Percentiles rank a stretch among this genome's conserved stretches.
Evolutionary conservation across 2,888 invertebrate genomes (phyloP).

Genomic region (Diloba caeruleocephala): DNA sequence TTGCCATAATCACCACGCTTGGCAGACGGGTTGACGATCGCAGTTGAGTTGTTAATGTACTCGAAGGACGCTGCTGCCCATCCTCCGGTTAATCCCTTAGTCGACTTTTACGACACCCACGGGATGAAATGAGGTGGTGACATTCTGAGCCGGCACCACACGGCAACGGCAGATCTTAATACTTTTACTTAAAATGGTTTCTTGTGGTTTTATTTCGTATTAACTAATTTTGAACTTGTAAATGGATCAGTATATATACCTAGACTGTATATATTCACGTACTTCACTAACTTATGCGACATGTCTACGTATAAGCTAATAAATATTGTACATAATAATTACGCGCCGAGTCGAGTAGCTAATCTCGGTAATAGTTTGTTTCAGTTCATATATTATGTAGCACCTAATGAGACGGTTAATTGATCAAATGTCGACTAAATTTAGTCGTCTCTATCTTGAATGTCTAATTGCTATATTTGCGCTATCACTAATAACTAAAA

Average conservation of each 20-base stretch:
- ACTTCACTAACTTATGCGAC: background rate
- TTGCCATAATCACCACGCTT: too few relatives aligned
- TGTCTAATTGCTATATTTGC: slow-evolving; percentile 31
- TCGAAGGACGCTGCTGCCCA: too few relatives aligned
- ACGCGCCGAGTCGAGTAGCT: slow-evolving; percentile 10
- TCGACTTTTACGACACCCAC: too few relatives aligned
- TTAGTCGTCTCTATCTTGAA: slow-evolving; percentile 12
- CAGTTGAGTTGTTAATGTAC: too few relatives aligned
- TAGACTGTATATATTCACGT: background rate
- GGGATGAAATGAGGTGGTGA: too few relatives aligned
- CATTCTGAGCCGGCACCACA: too few relatives aligned
- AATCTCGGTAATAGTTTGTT: slow-evolving; percentile 42
- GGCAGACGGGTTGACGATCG: too few relatives aligned
- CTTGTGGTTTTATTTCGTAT: background rate
- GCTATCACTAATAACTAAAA: slow-evolving; percentile 14
- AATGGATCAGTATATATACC: too few relatives aligned
- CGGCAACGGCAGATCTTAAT: too few relatives aligned
- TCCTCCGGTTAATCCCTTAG: too few relatives aligned
- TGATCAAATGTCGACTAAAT: slow-evolving; percentile 17
- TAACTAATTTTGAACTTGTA: background rate
- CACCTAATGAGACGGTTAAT: slow-evolving; percentile 43
- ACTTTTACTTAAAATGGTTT: too few relatives aligned
- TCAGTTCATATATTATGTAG: slow-evolving; percentile 44
- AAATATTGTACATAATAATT: too few relatives aligned
- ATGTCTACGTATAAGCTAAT: background rate